Evolutionary conservation across 2,113 vertebrate species (phyloP), one percentile per base, ranked within the genome.

Genomic region (Ceyx margarethae): DNA sequence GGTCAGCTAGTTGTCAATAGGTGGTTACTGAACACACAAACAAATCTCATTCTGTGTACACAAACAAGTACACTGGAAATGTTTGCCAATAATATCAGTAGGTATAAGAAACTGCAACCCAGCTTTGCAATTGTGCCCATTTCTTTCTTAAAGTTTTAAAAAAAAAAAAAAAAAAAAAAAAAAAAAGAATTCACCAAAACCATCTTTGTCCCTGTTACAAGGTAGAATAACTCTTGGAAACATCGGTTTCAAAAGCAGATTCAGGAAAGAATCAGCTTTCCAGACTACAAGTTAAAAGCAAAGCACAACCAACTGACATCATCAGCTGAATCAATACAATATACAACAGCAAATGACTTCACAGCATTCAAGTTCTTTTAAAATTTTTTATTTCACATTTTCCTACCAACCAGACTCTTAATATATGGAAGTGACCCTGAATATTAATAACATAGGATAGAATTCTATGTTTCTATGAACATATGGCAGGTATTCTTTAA

Each of bases 401-500:
- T 86, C 37, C 56, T 93, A 35, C 37, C 57, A 46, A 67, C 15
- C 60, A 18, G 35, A 80, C 31, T 83, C 35, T 66, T 69, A 87
- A 80, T 75, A 9, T 45, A 77, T 61, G 48, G 45, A 77, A 94
- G 53, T 67, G 85, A 60, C 35, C 57, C 81, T 61, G 68, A 71
- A 89, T 78, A 89, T 37, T 37, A 37, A 10, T 37, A 37, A 37
- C 37, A 37, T 37, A 37, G 37, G 37, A 37, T 37, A 37, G 37
- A 37, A 37, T 37, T 37, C 37, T 37, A 37, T 37, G 37, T 11
- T 37, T 37, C 37, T 37, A 37, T 37, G 37, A 37, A 74, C 54
- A 58, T 45, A 83, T 90, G 58, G 73, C 53, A 94, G 76, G 57
- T 94, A 46, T 48, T 95, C 48, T 85, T 80, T 92, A 93, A 93